Percentiles rank a stretch among this genome's conserved stretches.
These are phyloP conservation scores for Drosophila prolongata DNA, from an alignment of 2,888 invertebrate genomes.

Conservation along the genomic window DNA sequence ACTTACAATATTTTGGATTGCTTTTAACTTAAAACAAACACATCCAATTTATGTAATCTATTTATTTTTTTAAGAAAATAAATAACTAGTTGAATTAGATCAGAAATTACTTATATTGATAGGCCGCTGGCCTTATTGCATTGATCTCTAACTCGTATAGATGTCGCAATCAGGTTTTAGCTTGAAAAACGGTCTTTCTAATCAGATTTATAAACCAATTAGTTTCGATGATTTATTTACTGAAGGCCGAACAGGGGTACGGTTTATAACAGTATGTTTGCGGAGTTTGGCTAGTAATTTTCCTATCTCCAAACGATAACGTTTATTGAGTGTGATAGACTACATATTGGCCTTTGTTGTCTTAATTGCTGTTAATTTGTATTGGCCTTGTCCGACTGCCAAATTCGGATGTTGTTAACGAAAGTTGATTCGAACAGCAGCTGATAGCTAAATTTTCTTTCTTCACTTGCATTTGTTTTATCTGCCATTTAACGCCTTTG, in stretches of 20 bases:
- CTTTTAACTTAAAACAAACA: background rate
- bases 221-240: constrained; percentile 18
- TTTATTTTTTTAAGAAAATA: background rate
- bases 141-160: background rate
- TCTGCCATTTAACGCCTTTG: constrained; percentile 1
- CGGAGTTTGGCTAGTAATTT: constrained; percentile 1
- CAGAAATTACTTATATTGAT: background rate
- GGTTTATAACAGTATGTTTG: background rate
- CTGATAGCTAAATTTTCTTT: background rate
- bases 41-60: background rate
- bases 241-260: constrained; percentile 18
- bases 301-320: constrained; percentile 18
- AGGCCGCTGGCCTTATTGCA: background rate
- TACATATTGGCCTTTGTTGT: constrained; percentile 32
- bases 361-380: constrained; percentile 54
- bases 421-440: constrained; percentile 8
- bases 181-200: background rate
- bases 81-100: background rate
- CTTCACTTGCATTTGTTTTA: background rate
- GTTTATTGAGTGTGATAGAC: constrained; percentile 16
- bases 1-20: too few species aligned
- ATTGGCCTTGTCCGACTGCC: constrained; percentile 44
- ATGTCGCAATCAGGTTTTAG: background rate
- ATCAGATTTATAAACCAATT: constrained; percentile 13
- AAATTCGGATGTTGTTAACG: constrained; percentile 12